phyloP scores from a whole-genome alignment of 2,113 vertebrate species.

The Trogon melanurus region DNA sequence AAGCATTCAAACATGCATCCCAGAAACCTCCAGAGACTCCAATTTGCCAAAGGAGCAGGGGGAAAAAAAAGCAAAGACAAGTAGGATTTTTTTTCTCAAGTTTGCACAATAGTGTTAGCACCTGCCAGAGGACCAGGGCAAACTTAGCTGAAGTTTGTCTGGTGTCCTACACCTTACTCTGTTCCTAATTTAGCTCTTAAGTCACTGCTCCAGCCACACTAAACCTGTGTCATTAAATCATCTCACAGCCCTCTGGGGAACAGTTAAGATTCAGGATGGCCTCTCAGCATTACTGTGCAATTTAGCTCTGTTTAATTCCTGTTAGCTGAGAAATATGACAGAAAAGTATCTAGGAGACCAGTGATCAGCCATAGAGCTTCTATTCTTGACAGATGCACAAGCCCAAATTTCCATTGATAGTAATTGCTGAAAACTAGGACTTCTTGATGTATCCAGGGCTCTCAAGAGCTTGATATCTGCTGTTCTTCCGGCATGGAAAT shows the following conservation, averaged over 20 bases:
- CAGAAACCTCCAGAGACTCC: neutral
- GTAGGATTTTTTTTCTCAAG: neutral
- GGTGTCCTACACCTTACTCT: neutral
- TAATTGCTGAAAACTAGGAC: neutral
- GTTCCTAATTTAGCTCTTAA: slow-evolving; percentile 26
- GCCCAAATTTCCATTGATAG: neutral
- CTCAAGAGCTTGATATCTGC: neutral
- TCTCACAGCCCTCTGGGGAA: neutral
- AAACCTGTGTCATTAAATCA: slow-evolving; percentile 44
- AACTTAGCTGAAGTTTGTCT: neutral
- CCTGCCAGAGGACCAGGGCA: neutral
- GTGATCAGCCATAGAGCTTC: neutral
- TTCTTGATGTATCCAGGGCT: slow-evolving; percentile 11
- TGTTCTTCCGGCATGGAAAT: neutral
- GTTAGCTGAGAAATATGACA: slow-evolving; percentile 21
- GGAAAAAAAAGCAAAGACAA: neutral
- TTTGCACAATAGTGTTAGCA: neutral
- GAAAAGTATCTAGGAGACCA: slow-evolving; percentile 32
- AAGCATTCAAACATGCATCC: neutral
- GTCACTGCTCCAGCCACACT: neutral
- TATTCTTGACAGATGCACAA: slow-evolving; percentile 4
- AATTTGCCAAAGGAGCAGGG: neutral
- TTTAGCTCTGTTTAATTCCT: slow-evolving; percentile 37
- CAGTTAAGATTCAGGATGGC: neutral
- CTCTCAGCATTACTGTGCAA: neutral